phyloP scores from a whole-genome alignment of 2,888 invertebrate species.

The Orchesella flavescens region DNA sequence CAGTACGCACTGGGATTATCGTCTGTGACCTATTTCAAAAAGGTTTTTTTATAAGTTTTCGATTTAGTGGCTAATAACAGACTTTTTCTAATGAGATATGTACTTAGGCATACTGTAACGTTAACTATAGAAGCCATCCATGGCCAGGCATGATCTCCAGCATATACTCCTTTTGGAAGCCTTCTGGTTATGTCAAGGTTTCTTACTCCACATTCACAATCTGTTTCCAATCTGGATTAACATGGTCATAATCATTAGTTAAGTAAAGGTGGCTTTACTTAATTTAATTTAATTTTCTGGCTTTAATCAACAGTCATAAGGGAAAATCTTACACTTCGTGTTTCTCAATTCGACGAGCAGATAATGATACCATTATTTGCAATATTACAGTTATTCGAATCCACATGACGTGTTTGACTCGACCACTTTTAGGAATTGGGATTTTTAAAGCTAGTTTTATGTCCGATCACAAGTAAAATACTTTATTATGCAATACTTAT shows the following conservation, averaged over 20 bases:
- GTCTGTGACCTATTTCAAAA: constrained; percentile 41
- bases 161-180: constrained; percentile 36
- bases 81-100: background rate
- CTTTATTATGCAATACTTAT: too few species aligned
- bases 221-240: constrained; percentile 33
- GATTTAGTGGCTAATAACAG: too few species aligned
- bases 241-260: background rate
- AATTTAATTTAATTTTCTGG: too few species aligned
- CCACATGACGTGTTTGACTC: too few species aligned
- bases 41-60: background rate
- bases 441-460: too few species aligned
- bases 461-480: too few species aligned
- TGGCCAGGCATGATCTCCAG: constrained; percentile 65
- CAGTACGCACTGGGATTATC: constrained; percentile 54
- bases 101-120: constrained; percentile 35
- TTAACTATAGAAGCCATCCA: constrained; percentile 67
- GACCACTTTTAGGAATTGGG: too few species aligned
- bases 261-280: too few species aligned
- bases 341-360: background rate
- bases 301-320: too few species aligned
- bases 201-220: constrained; percentile 57
- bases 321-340: background rate
- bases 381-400: background rate
- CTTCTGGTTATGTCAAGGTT: constrained; percentile 14
- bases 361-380: background rate